Conservation (phyloP, 2,797 vertebrate genomes). For the Poeciliopsis presidionis region DNA sequence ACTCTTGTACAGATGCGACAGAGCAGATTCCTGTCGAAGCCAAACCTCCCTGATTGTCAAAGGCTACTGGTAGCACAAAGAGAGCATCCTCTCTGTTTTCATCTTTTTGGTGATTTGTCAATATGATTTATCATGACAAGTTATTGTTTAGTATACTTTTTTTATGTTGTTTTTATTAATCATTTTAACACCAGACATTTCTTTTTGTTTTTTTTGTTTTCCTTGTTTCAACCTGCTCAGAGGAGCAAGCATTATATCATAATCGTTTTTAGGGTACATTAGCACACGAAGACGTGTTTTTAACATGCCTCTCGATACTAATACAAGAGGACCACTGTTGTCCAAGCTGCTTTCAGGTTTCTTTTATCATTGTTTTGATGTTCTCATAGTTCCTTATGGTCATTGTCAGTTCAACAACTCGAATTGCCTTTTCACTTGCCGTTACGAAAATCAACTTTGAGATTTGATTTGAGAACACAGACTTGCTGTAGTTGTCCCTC, state of each 20-base stretch:
- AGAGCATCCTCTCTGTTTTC: conserved; percentile 58
- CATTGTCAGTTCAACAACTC: conserved; percentile 63
- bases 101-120: conserved; percentile 45
- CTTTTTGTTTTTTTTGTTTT: conserved; percentile 63
- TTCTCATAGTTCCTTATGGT: conserved; percentile 62
- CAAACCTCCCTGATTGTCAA: conserved; percentile 76
- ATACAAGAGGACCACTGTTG: conserved; percentile 79
- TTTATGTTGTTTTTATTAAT: conserved; percentile 72
- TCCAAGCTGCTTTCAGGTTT: conserved; percentile 78
- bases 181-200: conserved; percentile 76
- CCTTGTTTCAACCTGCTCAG: conserved; percentile 67
- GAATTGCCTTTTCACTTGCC: conserved; percentile 70
- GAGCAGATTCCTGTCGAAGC: conserved; percentile 62
- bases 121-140: conserved; percentile 68
- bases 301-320: conserved; percentile 78
- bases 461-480: conserved; percentile 63
- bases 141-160: conserved; percentile 74
- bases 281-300: conserved; percentile 80
- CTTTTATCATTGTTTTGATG: conserved; percentile 60
- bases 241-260: conserved; percentile 70
- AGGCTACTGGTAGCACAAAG: conserved; percentile 82
- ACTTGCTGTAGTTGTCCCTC: conserved; percentile 61
- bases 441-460: conserved; percentile 52
- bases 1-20: conserved; percentile 70
- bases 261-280: conserved; percentile 74